Conservation (phyloP, 2,797 vertebrate species). For the Anomalospiza imberbis region DNA sequence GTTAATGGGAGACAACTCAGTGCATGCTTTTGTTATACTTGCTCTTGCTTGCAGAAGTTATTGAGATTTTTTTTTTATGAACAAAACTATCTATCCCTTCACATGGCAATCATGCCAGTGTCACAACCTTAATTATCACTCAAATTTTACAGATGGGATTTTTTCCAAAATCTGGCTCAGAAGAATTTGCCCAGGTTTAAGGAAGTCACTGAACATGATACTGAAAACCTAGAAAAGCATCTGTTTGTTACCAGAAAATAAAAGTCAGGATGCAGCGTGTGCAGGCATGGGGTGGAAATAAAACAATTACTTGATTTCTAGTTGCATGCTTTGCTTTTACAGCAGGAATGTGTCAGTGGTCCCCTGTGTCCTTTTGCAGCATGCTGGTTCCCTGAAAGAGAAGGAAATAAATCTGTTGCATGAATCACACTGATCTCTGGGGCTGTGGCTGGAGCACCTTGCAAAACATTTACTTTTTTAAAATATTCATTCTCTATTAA, state of each 20-base stretch:
- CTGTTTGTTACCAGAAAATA: neutral
- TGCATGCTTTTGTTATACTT: constrained; percentile 50
- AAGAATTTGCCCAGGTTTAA: neutral
- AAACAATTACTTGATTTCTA: neutral
- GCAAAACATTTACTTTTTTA: neutral
- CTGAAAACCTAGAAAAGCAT: neutral
- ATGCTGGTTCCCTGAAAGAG: neutral
- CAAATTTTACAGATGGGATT: neutral
- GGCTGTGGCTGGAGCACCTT: neutral
- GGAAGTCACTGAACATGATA: neutral
- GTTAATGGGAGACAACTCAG: constrained; percentile 53
- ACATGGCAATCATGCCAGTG: neutral
- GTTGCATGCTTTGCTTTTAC: neutral
- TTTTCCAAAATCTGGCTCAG: neutral
- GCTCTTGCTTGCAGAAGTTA: constrained; percentile 54
- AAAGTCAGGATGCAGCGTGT: neutral
- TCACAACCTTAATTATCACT: constrained; percentile 12
- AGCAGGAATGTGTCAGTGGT: neutral
- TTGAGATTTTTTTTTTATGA: neutral
- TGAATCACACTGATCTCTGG: neutral
- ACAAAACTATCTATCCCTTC: neutral
- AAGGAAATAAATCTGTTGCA: constrained; percentile 30
- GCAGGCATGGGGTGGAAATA: neutral
- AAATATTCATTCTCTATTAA: neutral
- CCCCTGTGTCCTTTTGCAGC: neutral